These are phyloP conservation scores for Dipodomys stephensi DNA, from an alignment of 2,113 vertebrate genomes.

Conservation along the genomic window DNA sequence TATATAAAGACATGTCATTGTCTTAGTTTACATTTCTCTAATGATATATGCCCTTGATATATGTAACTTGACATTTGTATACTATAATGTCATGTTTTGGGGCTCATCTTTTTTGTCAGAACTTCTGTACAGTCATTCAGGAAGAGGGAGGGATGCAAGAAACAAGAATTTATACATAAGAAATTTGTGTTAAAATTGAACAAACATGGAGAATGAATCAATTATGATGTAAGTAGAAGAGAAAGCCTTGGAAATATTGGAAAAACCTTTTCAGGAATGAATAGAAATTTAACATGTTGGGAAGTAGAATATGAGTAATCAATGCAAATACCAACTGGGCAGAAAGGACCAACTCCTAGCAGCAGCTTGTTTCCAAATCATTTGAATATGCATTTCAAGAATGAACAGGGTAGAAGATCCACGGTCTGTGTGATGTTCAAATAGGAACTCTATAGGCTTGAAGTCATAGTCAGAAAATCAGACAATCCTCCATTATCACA, in stretches of 20 bases:
- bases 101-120: too few relatives aligned
- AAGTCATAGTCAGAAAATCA: background rate
- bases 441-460: background rate
- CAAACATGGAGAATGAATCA: background rate
- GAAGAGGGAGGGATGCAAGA: background rate
- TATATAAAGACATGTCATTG: background rate
- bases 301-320: background rate
- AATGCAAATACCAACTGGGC: background rate
- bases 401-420: background rate
- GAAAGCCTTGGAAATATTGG: too few relatives aligned
- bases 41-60: background rate
- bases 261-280: slow-evolving; percentile 10
- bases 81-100: too few relatives aligned
- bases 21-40: background rate
- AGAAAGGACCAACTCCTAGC: background rate
- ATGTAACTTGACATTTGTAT: background rate
- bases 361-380: background rate
- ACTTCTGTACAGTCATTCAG: background rate
- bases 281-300: background rate
- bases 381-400: background rate
- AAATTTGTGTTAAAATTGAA: slow-evolving; percentile 9
- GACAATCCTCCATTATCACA: background rate
- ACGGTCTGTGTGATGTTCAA: background rate
- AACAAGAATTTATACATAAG: background rate
- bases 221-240: background rate